Evolutionary conservation across 2,888 invertebrate species (phyloP).

Genomic region (Elysia crispata): DNA sequence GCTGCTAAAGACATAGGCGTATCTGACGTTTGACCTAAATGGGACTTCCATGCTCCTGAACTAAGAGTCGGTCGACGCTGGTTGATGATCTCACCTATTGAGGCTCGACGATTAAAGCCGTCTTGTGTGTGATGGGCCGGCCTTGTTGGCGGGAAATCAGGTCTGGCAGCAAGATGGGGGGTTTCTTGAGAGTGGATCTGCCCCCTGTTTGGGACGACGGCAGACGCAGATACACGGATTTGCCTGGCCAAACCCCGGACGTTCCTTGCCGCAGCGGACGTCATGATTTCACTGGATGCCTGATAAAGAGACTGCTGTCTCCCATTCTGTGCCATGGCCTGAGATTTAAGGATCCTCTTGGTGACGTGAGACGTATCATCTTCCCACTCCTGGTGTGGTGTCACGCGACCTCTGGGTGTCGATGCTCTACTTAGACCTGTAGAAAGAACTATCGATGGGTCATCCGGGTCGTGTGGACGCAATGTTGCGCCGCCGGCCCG

Average conservation of each 20-base stretch:
- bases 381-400: slow-evolving; percentile 61
- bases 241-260: slow-evolving; percentile 30
- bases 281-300: slow-evolving; percentile 18
- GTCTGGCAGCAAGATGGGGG: not conserved
- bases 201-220: slow-evolving; percentile 6
- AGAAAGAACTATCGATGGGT: not conserved
- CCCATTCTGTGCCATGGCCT: slow-evolving; percentile 42
- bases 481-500: not conserved
- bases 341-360: slow-evolving; percentile 61
- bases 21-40: slow-evolving; percentile 53
- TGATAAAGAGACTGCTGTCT: slow-evolving; percentile 27
- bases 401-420: slow-evolving; percentile 54
- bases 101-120: slow-evolving; percentile 49
- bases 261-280: not conserved
- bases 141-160: not conserved
- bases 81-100: slow-evolving; percentile 62
- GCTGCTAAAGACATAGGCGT: slow-evolving; percentile 57
- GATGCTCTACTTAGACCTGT: slow-evolving; percentile 29
- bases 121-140: not conserved
- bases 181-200: not conserved
- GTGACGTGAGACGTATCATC: slow-evolving; percentile 64
- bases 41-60: slow-evolving; percentile 62
- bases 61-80: slow-evolving; percentile 60
- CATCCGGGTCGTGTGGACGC: not conserved
- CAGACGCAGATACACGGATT: slow-evolving; percentile 22